Conservation (phyloP, 2,113 vertebrate genomes). For the Myrmecobius fasciatus region DNA sequence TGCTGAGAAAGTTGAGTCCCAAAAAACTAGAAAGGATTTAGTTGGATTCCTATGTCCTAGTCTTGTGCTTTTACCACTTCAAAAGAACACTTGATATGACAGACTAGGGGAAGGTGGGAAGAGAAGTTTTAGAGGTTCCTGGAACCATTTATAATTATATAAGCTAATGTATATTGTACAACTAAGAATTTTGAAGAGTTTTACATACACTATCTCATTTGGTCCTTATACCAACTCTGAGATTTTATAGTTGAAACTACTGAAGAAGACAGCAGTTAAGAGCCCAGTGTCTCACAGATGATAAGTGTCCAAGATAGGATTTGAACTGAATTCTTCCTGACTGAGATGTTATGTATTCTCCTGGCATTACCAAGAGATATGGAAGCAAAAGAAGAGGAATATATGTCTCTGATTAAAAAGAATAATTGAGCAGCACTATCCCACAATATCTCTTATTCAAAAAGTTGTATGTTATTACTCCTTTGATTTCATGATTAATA, state of each 20-base stretch:
- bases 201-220: background rate
- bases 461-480: background rate
- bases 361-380: background rate
- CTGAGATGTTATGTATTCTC: background rate
- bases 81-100: background rate
- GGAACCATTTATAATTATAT: background rate
- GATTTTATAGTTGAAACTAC: background rate
- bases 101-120: no score
- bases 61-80: background rate
- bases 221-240: background rate
- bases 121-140: background rate
- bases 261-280: background rate
- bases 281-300: background rate
- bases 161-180: background rate
- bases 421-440: background rate
- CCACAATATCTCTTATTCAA: background rate
- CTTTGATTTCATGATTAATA: background rate
- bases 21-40: background rate
- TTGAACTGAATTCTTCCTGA: background rate
- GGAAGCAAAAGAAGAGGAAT: no score
- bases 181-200: background rate
- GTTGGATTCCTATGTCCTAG: background rate
- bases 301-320: background rate
- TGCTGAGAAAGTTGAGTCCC: background rate
- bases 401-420: background rate